Evolutionary conservation across 1,140 invertebrate species (phyloP), one percentile per base, ranked within the genome.

Genomic region (Tetramorium parvispinum): DNA sequence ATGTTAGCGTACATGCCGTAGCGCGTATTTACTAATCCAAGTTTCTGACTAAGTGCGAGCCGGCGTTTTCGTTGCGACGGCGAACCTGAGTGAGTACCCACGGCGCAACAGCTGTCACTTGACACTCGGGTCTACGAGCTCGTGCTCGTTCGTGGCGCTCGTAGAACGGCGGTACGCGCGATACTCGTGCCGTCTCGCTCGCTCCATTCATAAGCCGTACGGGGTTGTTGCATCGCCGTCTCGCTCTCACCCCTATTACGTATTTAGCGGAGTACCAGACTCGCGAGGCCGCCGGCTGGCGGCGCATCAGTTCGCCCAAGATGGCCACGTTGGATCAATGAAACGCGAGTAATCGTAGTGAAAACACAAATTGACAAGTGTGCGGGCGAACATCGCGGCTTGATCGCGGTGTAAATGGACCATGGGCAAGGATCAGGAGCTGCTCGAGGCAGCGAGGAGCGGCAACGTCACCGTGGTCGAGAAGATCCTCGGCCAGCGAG

Each of bases 381-480:
- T 95, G 94, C 95, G 92, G 89, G 93, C 94, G 93, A 94, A 91
- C 92, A 86, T 94, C 94, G 94, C 93, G 93, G 93, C 90, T 92
- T 92, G 92, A 93, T 93, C 88, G 86, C 92, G 88, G 93, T 95
- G 95, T 96, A 96, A 96, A 96, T 96, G 96, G 96, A 96, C 95
- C 95, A 98, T 99, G 98, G 98, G 98, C 93, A 99, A 98, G 96
- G 98, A 99, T 95, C 98, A 99, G 95, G 98, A 99, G 96, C 96
- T 99, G 95, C 96, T 99, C 94, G 98, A 99, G 94, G 99, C 98
- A 92, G 98, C 98, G 88, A 97, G 98, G 92, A 98, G 97, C 95
- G 99, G 98, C 93, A 98, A 99, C 95, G 96, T 97, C 91, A 96
- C 96, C 85, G 97, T 97, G 90, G 98, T 99, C 68, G 98, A 99